A percentile compares a stretch with the other conserved stretches of the same genome.
These are phyloP conservation scores for Mythimna lalbum DNA, from an alignment of 2,888 invertebrate genomes.

Conservation along the genomic window DNA sequence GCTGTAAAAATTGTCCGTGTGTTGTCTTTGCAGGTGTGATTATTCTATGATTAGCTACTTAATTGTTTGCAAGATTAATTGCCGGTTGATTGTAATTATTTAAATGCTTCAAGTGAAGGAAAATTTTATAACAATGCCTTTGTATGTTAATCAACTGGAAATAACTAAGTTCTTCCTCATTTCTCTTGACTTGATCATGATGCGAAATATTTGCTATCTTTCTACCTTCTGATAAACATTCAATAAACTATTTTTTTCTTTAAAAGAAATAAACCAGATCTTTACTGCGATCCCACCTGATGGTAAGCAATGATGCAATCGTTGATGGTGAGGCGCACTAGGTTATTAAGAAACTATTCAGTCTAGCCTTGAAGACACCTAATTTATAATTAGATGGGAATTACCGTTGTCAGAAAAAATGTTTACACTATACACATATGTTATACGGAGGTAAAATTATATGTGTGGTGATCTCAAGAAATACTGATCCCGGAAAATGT, in stretches of 20 bases:
- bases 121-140: conserved; percentile 35
- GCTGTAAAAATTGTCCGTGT: not conserved
- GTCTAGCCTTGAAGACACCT: no score
- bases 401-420: no score
- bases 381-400: no score
- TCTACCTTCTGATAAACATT: not conserved
- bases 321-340: no score
- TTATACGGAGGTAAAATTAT: not conserved
- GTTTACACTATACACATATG: no score
- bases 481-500: not conserved
- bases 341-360: no score
- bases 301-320: no score
- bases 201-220: not conserved
- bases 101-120: conserved; percentile 8
- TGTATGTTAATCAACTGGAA: conserved; percentile 41
- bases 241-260: no score
- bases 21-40: not conserved
- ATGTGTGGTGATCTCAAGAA: not conserved
- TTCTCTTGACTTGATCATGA: conserved; percentile 17
- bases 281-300: no score
- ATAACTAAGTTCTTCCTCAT: conserved; percentile 23
- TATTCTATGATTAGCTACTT: not conserved
- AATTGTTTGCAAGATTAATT: conserved; percentile 13
- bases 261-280: no score
- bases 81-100: not conserved